These are phyloP conservation scores for Ferrisia virgata DNA, from an alignment of 2,888 invertebrate genomes.

Conservation along the genomic window DNA sequence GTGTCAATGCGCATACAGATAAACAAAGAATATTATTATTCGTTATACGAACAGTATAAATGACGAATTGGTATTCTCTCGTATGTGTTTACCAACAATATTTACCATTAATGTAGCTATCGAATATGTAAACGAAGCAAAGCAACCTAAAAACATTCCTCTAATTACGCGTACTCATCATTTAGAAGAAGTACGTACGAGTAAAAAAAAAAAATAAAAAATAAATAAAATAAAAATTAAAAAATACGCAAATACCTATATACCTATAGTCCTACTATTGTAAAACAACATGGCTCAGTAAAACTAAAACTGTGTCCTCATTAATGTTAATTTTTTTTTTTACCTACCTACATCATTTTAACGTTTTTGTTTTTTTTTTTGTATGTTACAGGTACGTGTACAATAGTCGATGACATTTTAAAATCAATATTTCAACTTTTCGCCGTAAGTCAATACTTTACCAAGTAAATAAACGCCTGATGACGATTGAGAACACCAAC, in stretches of 20 bases:
- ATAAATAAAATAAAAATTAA: too few relatives aligned
- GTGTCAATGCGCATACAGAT: not conserved
- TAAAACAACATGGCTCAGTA: not conserved
- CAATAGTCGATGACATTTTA: not conserved
- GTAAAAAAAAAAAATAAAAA: too few relatives aligned
- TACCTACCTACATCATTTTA: not conserved
- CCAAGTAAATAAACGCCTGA: conserved; percentile 8
- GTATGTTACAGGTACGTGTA: conserved; percentile 29
- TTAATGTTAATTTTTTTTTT: not conserved
- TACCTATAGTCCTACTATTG: too few relatives aligned
- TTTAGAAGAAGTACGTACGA: not conserved
- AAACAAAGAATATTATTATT: not conserved
- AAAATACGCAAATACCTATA: not conserved
- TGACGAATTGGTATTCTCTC: too few relatives aligned
- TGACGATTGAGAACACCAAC: not conserved
- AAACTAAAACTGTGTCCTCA: not conserved
- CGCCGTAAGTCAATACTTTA: not conserved
- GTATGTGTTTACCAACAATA: conserved; percentile 18
- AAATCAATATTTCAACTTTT: conserved; percentile 24
- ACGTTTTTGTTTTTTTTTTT: conserved; percentile 10
- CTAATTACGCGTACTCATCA: conserved; percentile 21
- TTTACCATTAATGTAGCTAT: not conserved
- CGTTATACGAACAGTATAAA: too few relatives aligned
- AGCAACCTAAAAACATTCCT: conserved; percentile 13
- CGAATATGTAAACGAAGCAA: not conserved